phyloP scores from a whole-genome alignment of 1,140 invertebrate species.

The Diorhabda sublineata region DNA sequence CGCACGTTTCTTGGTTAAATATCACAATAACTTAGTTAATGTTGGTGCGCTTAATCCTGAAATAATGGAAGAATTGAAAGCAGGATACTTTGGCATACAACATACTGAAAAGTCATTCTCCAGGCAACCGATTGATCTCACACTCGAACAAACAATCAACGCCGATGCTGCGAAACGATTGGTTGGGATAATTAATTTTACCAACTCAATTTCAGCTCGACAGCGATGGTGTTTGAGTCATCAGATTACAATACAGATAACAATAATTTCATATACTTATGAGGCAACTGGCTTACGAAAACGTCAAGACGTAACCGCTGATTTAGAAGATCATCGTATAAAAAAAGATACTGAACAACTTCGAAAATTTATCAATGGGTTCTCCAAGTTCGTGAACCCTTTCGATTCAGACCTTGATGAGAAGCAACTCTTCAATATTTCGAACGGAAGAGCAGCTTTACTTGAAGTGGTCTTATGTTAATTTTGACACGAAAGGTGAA shows the following conservation, averaged over 20 bases:
- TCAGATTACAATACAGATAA: slow-evolving; percentile 23
- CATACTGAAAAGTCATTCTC: slow-evolving; percentile 27
- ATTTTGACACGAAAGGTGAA: slow-evolving; percentile 18
- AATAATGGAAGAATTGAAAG: slow-evolving; percentile 25
- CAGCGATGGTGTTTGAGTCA: slow-evolving; percentile 28
- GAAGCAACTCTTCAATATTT: slow-evolving; percentile 26
- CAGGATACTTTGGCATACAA: slow-evolving; percentile 32
- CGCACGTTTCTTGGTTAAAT: slow-evolving; percentile 27
- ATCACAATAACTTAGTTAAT: slow-evolving; percentile 19
- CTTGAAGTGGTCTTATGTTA: slow-evolving; percentile 23
- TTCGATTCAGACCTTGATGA: slow-evolving; percentile 20
- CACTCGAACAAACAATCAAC: slow-evolving; percentile 9
- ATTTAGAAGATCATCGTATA: background rate
- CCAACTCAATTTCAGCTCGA: slow-evolving; percentile 10
- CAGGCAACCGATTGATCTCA: slow-evolving; percentile 29
- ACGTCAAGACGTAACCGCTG: slow-evolving; percentile 1
- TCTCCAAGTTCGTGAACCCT: slow-evolving; percentile 27
- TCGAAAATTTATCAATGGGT: slow-evolving; percentile 5
- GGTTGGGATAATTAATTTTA: slow-evolving; percentile 22
- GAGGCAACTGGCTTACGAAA: slow-evolving; percentile 6
- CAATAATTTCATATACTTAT: slow-evolving; percentile 15
- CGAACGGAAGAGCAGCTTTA: slow-evolving; percentile 1
- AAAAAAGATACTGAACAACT: background rate
- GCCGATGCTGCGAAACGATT: slow-evolving; percentile 14
- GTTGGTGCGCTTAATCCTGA: slow-evolving; percentile 23